Evolutionary conservation across 37 sponge, comb jelly and placozoan species (phyloP).

Genomic region (Cladorhizidae sp.): DNA sequence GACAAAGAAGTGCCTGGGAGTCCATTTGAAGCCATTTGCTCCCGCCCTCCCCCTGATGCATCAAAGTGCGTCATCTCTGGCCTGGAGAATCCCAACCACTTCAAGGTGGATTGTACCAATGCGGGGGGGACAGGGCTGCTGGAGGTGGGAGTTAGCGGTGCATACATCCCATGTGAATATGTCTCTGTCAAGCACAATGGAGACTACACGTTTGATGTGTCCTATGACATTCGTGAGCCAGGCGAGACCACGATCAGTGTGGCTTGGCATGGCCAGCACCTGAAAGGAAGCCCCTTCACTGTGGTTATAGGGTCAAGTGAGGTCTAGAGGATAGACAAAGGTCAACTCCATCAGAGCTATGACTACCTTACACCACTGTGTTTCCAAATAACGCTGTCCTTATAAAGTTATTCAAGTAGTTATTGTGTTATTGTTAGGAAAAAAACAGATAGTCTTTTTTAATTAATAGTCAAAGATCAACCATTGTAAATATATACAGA

Average conservation of each 20-base stretch:
- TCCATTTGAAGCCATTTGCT: conserved; percentile 79
- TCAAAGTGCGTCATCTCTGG: conserved; percentile 62
- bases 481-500: too few species aligned
- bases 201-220: conserved; percentile 75
- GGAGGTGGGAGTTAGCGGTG: conserved; percentile 75
- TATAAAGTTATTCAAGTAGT: too few species aligned
- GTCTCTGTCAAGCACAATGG: conserved; percentile 82
- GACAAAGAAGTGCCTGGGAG: conserved; percentile 70
- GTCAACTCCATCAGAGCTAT: too few species aligned
- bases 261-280: conserved; percentile 88
- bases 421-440: too few species aligned
- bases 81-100: conserved; percentile 16
- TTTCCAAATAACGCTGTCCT: too few species aligned
- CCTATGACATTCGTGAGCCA: conserved; percentile 67
- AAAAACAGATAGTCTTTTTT: too few species aligned
- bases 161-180: conserved; percentile 70
- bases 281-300: conserved; percentile 85
- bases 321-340: neutral
- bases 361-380: too few species aligned
- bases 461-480: too few species aligned
- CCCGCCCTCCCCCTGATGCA: conserved; percentile 68
- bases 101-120: conserved; percentile 64
- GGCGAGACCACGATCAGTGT: conserved; percentile 76
- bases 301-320: conserved; percentile 54
- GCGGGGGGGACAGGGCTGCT: conserved; percentile 84